phyloP scores from a whole-genome alignment of 2,113 vertebrate species.

The Mellivora capensis region DNA sequence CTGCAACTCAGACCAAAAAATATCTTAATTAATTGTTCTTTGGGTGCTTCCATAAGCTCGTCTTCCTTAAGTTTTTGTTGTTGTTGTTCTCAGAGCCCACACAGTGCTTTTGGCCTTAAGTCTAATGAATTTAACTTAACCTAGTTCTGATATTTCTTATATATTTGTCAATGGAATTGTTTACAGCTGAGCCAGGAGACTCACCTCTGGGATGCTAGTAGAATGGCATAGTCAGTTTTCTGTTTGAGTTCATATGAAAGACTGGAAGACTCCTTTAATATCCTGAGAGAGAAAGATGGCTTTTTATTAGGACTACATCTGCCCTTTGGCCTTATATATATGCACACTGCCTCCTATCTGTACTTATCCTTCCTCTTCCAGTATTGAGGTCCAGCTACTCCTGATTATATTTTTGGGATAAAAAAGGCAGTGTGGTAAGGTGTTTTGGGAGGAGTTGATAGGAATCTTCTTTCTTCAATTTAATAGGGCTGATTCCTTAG shows the following conservation, averaged over 20 bases:
- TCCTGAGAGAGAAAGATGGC: background rate
- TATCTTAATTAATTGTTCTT: background rate
- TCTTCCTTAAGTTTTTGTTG: background rate
- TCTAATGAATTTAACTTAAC: background rate
- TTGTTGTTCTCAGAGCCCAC: background rate
- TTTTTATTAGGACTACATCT: slow-evolving; percentile 18
- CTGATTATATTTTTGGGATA: background rate
- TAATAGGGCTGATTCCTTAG: background rate
- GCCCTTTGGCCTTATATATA: background rate
- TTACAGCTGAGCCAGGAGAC: background rate
- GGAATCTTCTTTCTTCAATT: background rate
- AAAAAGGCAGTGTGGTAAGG: background rate
- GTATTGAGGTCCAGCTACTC: background rate
- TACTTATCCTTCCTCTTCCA: background rate
- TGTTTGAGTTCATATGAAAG: background rate
- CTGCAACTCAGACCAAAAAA: background rate
- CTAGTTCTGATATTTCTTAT: slow-evolving; percentile 12
- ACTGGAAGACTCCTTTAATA: background rate
- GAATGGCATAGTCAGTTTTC: background rate
- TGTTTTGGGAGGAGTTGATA: background rate
- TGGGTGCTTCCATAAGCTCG: background rate
- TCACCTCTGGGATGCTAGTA: background rate
- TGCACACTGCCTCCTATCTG: background rate
- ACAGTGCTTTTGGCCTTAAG: background rate
- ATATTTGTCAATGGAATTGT: slow-evolving; percentile 10